Percentiles rank a stretch among this genome's conserved stretches.
Conservation (phyloP, 2,888 invertebrate genomes). For the Mythimna albipuncta region DNA sequence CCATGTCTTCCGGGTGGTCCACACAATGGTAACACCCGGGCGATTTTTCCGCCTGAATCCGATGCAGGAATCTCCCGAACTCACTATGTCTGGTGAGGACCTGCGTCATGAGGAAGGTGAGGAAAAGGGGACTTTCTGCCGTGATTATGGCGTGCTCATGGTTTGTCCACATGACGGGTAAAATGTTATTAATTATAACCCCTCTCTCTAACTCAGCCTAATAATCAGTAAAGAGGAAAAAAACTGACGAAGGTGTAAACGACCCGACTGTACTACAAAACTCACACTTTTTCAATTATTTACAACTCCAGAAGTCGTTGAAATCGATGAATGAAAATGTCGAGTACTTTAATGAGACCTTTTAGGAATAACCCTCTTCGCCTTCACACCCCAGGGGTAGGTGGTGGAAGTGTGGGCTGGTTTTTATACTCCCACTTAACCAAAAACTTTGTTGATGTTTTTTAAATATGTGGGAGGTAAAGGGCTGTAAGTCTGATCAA, state of each 20-base stretch:
- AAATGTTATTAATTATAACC: too few species aligned
- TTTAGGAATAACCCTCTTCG: conserved; percentile 6
- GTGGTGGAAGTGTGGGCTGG: conserved; percentile 10
- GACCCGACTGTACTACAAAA: not conserved
- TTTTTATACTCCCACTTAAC: not conserved
- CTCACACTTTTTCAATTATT: conserved; percentile 15
- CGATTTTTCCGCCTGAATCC: too few species aligned
- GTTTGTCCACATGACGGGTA: too few species aligned
- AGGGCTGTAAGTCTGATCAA: not conserved
- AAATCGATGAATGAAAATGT: conserved; percentile 12
- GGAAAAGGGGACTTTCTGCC: too few species aligned
- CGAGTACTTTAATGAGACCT: not conserved
- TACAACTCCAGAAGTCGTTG: not conserved
- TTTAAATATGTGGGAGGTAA: not conserved
- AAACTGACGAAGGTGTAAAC: not conserved
- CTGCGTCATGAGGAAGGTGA: too few species aligned
- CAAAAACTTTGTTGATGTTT: not conserved
- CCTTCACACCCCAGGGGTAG: not conserved
- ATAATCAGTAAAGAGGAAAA: not conserved
- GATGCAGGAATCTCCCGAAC: too few species aligned
- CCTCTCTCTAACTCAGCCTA: too few species aligned
- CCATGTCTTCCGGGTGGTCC: too few species aligned
- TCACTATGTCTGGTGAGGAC: too few species aligned
- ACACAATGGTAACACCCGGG: too few species aligned
- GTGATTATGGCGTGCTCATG: too few species aligned